Evolutionary conservation across 1,140 invertebrate species (phyloP).

Genomic region (Brachionus sp.): DNA sequence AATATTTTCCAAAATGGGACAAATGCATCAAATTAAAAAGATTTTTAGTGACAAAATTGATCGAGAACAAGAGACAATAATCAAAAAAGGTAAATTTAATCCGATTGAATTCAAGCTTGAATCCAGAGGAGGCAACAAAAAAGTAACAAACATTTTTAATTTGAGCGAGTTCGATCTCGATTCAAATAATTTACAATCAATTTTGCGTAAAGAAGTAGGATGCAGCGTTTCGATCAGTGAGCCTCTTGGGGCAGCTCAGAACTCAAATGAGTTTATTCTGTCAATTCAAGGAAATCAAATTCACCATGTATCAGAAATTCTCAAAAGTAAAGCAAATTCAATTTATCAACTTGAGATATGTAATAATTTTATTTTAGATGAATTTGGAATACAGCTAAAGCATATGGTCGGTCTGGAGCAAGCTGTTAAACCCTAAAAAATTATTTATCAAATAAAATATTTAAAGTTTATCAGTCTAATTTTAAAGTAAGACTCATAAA

Average conservation of each 20-base stretch:
- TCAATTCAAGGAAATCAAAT: conserved; percentile 45
- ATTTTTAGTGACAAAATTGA: conserved; percentile 14
- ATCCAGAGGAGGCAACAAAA: conserved; percentile 40
- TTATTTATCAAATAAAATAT: no score
- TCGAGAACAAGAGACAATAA: not conserved
- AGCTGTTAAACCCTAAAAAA: not conserved
- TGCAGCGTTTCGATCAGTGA: conserved; percentile 31
- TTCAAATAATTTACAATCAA: conserved; percentile 1
- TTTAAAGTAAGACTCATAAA: no score
- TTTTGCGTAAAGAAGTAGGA: conserved; percentile 27
- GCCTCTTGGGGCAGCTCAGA: not conserved
- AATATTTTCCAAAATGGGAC: conserved; percentile 14
- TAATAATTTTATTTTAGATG: conserved; percentile 4
- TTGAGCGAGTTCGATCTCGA: conserved; percentile 29
- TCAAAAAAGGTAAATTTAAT: conserved; percentile 38
- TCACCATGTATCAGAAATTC: conserved; percentile 14
- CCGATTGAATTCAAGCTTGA: conserved; percentile 42
- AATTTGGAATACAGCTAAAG: conserved; percentile 33
- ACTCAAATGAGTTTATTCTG: conserved; percentile 24
- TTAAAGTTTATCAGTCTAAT: no score
- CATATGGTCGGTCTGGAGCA: conserved; percentile 33
- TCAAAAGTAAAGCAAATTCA: not conserved
- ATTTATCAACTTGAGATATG: not conserved
- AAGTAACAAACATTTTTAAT: conserved; percentile 27
- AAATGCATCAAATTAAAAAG: conserved; percentile 28